phyloP scores from a whole-genome alignment of 2,888 invertebrate genomes.

The Dynastes grantii region DNA sequence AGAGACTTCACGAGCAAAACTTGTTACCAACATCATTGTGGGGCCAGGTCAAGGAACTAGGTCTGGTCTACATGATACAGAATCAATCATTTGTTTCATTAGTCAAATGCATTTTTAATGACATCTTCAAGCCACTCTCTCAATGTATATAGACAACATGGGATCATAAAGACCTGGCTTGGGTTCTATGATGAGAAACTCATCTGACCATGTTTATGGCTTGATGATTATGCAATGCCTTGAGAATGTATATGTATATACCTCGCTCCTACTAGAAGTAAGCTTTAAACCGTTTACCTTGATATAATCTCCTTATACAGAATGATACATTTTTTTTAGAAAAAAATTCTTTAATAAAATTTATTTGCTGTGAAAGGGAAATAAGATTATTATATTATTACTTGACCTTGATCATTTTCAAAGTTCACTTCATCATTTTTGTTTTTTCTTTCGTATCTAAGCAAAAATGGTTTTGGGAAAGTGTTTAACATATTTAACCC shows the following conservation, averaged over 20 bases:
- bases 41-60: constrained; percentile 62
- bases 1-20: constrained; percentile 65
- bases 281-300: constrained; percentile 41
- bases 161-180: constrained; percentile 32
- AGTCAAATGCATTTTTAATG: constrained; percentile 68
- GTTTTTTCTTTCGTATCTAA: no score
- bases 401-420: no score
- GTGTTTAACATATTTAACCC: no score
- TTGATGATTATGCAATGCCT: constrained; percentile 50
- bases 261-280: no score
- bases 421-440: no score
- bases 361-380: no score
- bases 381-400: no score
- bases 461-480: no score
- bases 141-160: constrained; percentile 32
- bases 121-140: constrained; percentile 60
- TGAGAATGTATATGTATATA: constrained; percentile 32
- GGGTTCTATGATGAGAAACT: constrained; percentile 40
- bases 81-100: constrained; percentile 69
- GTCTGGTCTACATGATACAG: constrained; percentile 64
- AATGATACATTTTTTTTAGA: no score
- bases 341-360: no score
- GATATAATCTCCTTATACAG: neutral
- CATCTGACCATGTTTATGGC: constrained; percentile 34
- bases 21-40: constrained; percentile 63